Base-by-base conservation (phyloP, 2,113 vertebrate species). In the Oxygymnocypris stewartii region DNA sequence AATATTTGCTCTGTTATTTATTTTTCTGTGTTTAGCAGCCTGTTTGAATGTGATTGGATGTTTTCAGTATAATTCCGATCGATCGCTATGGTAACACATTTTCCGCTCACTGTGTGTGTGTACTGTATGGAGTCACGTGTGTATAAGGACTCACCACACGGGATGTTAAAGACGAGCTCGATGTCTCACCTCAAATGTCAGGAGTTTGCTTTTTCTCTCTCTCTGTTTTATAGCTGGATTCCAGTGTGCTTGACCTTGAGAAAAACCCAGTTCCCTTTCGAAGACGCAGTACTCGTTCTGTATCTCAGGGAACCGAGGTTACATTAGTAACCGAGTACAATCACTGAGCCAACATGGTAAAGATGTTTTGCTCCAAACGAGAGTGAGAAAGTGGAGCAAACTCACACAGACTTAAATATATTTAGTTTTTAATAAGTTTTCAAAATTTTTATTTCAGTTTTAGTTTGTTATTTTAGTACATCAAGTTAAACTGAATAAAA, bases 241-340 rank as follows among this genome's bases (percentile, higher is more conserved):
- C 51, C 42, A 51, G 42, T 23, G 28, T 71, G 28, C 40, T 71
- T 51, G 65, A 83, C 81, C 81, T 83, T 51, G 81, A 83, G 42
- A 71, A 51, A 71, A 31, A n/a, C 40, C 18, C 44, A 49, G 80
- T 14, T 40, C 28, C 28, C 28, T 31, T 31, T 31, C 28, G 28
- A 31, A 31, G 28, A 31, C 28, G 28, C 28, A 31, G 28, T 31
- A 31, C 28, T 31, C 28, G 28, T 31, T 31, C 28, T 31, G 28
- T 31, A 31, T 31, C 28, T 31, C 28, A 31, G 28, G 28, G 28
- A 31, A 31, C 28, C 28, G 28, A 31, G 28, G 28, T 31, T 31
- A 31, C 28, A 31, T 31, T 31, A 31, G 28, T 31, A 31, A 31
- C 28, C 28, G 28, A 31, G 28, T 31, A 31, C 28, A 31, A 1